Conservation (phyloP, 2,797 vertebrate species). For the Pagetopsis macropterus region DNA sequence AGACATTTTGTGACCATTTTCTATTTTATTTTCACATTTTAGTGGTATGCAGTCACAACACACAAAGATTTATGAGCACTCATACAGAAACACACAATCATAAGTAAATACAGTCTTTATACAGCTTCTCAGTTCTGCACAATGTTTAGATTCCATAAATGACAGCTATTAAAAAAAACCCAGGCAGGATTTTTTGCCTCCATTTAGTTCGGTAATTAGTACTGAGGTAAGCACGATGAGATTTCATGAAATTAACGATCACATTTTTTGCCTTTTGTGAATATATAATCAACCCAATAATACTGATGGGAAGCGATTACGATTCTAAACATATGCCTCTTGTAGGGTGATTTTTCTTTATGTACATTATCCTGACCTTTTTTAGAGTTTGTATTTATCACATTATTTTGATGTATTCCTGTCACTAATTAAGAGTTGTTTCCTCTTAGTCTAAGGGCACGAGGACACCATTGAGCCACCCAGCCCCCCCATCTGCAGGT, state of each 20-base stretch:
- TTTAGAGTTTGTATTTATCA: no score
- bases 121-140: not conserved
- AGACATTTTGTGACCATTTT: no score
- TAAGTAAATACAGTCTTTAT: no score
- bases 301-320: no score
- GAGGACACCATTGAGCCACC: slow-evolving; percentile 2
- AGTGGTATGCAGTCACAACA: not conserved
- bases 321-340: no score
- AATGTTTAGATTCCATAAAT: not conserved
- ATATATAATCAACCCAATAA: no score
- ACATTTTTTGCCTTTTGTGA: not conserved
- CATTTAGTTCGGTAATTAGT: not conserved
- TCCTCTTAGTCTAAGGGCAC: not conserved
- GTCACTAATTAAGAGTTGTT: not conserved
- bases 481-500: not conserved
- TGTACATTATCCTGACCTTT: not conserved
- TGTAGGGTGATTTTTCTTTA: not conserved
- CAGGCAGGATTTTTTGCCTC: not conserved
- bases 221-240: not conserved
- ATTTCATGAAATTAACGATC: not conserved
- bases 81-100: not conserved
- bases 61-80: not conserved
- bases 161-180: no score
- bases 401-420: not conserved
- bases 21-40: not conserved